Evolutionary conservation across 2,113 vertebrate species (phyloP).

Genomic region (Xiphias gladius): DNA sequence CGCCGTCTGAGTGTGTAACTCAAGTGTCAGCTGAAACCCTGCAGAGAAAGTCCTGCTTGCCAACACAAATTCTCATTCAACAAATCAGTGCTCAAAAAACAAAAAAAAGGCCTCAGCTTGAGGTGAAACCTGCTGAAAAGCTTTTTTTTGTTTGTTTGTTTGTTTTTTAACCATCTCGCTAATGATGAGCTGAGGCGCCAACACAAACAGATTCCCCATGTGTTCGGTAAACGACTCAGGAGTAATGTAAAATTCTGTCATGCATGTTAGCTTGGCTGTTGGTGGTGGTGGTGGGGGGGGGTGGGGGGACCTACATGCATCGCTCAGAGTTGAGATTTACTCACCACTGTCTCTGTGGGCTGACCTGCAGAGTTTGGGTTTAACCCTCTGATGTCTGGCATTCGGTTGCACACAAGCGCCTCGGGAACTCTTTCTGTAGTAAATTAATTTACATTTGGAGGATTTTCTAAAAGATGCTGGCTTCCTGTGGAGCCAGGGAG

Average conservation of each 20-base stretch:
- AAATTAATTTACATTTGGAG: conserved; percentile 99
- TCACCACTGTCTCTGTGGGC: conserved; percentile 65
- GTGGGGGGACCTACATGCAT: conserved; percentile 34
- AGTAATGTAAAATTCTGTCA: conserved; percentile 54
- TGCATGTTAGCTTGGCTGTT: conserved; percentile 57
- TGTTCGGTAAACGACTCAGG: conserved; percentile 46
- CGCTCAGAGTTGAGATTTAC: conserved; percentile 61
- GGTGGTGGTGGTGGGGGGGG: conserved; percentile 9
- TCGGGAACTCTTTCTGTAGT: conserved; percentile 88
- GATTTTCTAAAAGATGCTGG: conserved; percentile 98
- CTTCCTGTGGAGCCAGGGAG: conserved; percentile 94
- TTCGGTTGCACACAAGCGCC: conserved; percentile 79
- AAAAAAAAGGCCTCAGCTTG: conserved; percentile 33
- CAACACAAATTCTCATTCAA: conserved; percentile 24
- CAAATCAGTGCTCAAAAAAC: background rate
- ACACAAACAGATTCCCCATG: conserved; percentile 48
- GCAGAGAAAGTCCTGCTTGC: conserved; percentile 38
- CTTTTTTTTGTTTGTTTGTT: background rate
- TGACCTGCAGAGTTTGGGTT: conserved; percentile 72
- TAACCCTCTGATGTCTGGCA: conserved; percentile 79
- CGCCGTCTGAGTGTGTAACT: conserved; percentile 15
- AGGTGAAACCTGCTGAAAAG: conserved; percentile 41
- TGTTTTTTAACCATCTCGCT: conserved; percentile 6
- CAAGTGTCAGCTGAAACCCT: conserved; percentile 25
- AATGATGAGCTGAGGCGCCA: conserved; percentile 41